These are phyloP conservation scores for Drosophila kohkoa DNA, from an alignment of 1,140 invertebrate genomes.

Conservation along the genomic window DNA sequence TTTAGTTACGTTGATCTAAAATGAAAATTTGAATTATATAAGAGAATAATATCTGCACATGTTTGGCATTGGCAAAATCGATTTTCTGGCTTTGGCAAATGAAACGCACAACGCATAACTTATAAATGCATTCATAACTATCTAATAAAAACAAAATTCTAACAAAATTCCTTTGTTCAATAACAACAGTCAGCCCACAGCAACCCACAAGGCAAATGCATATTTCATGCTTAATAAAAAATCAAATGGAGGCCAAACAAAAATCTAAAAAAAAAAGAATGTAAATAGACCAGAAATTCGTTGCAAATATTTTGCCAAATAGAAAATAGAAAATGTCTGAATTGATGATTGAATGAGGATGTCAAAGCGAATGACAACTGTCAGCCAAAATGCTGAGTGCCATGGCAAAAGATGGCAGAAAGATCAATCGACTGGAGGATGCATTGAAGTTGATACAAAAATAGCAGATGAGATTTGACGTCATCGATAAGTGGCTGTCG, in stretches of 20 bases:
- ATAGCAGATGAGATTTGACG: conserved; percentile 2
- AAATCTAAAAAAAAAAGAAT: conserved; percentile 21
- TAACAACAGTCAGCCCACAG: conserved; percentile 33
- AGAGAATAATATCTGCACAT: not conserved
- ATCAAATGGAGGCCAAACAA: conserved; percentile 9
- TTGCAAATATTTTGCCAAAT: conserved; percentile 11
- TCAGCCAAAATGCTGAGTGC: conserved; percentile 18
- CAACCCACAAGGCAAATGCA: conserved; percentile 26
- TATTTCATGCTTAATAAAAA: conserved; percentile 39
- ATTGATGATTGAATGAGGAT: conserved; percentile 45
- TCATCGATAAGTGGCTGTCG: conserved; percentile 10
- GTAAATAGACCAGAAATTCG: conserved; percentile 5
- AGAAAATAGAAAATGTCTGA: conserved; percentile 9
- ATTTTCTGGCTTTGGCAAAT: not conserved
- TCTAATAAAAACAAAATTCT: conserved; percentile 5
- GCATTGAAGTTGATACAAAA: conserved; percentile 8
- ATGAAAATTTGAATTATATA: not conserved
- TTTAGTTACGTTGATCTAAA: not conserved
- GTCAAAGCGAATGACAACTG: conserved; percentile 45
- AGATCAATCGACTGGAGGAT: conserved; percentile 2
- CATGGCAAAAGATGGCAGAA: not conserved
- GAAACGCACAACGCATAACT: not conserved
- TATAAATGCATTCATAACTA: conserved; percentile 6
- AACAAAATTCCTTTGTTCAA: not conserved
- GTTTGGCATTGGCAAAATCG: not conserved